phyloP scores from a whole-genome alignment of 2,888 invertebrate genomes.

The Pinctada fucata region DNA sequence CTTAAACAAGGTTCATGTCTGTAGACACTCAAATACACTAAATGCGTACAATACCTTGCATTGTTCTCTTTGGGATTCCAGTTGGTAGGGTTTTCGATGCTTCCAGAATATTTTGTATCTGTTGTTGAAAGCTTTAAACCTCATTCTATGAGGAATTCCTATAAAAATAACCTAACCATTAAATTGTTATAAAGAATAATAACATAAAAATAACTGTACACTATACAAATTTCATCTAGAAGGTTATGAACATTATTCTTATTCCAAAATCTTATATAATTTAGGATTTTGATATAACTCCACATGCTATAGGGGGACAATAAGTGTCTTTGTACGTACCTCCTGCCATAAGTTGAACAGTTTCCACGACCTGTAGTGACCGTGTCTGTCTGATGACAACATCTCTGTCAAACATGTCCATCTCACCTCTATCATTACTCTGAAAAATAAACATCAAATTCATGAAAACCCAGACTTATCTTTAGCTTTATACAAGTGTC shows the following conservation, averaged over 20 bases:
- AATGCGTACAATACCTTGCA: slow-evolving; percentile 43
- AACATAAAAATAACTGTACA: no score
- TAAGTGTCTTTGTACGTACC: slow-evolving; percentile 77
- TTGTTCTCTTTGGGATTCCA: slow-evolving; percentile 48
- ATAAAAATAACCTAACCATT: slow-evolving; percentile 12
- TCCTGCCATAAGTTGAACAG: slow-evolving; percentile 95
- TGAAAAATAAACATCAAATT: slow-evolving; percentile 47
- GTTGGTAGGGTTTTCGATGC: slow-evolving; percentile 33
- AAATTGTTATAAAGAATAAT: no score
- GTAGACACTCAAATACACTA: no score
- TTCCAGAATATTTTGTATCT: slow-evolving; percentile 82
- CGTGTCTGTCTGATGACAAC: slow-evolving; percentile 92
- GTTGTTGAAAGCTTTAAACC: slow-evolving; percentile 93
- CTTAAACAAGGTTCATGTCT: no score
- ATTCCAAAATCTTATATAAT: no score
- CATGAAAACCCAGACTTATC: neutral
- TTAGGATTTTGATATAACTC: no score
- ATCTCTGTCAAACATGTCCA: slow-evolving; percentile 89
- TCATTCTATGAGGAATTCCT: slow-evolving; percentile 95
- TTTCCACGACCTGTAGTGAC: slow-evolving; percentile 93
- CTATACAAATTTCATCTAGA: no score
- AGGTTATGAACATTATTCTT: no score
- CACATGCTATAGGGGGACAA: no score
- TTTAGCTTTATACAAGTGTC: no score
- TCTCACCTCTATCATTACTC: slow-evolving; percentile 88